Base-by-base conservation (phyloP, 2,888 invertebrate species). In the Heliconius cydno region DNA sequence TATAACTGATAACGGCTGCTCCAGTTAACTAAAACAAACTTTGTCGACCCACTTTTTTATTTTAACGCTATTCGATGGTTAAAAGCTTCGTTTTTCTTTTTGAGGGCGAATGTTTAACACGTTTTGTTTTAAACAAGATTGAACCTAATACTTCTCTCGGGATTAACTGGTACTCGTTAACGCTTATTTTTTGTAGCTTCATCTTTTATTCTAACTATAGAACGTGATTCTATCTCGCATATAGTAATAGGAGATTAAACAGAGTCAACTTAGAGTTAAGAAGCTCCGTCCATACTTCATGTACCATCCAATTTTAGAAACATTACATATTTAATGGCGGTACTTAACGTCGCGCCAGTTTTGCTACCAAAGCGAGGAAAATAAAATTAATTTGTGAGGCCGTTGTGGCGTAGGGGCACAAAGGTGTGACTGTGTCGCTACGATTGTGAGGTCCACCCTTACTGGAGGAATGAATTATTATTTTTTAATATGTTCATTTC, bases 1-100 rank as follows among this genome's bases (percentile, higher is more conserved):
- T 90, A 91, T 92, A 91, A 88, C 81, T 86, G 79, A 80, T 82
- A 83, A 83, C 85, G 85, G 86, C 75, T 87, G 88, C 86, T 86
- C 68, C 30, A 75, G 63, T 75, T 75, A 46, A 75, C 75, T 65
- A 60, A 38, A 34, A 38, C 72, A 57, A 73, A 73, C 60, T 73
- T 52, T 15, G 72, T 57, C 52, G 72, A 57, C 57, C 57, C 57
- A 57, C 57, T 57, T 73, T 57, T 73, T 60, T 73, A 13, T 60
- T 57, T 73, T 57, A n/a, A 73, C 73, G n/a, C 60, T 38, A 60
- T 60, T 13, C 30, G 30, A 13, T 22, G 30, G 34, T 60, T 60
- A n/a, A 60, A 38, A 60, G 73, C 41, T 46, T 70, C 15, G 25
- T 41, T 46, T 41, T 41, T 22, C 3, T 68, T 68, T 68, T 68